Evolutionary conservation across 2,113 vertebrate genomes (phyloP), one percentile per base, ranked within the genome.

Genomic region (Andinoacara biseriatus): DNA sequence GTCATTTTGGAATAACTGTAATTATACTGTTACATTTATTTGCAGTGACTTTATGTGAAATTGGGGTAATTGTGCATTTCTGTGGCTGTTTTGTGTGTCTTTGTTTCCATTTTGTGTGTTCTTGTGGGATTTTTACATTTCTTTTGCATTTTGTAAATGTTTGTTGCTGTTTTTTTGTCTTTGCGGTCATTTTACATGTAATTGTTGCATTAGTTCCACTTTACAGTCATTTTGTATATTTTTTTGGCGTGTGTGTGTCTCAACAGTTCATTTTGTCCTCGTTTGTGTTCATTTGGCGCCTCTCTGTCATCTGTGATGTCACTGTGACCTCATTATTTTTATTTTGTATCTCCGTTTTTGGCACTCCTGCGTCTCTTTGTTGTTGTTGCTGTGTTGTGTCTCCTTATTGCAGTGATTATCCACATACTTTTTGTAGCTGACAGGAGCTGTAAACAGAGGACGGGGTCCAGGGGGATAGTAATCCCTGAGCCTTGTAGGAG

Each of bases 401-500:
- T 52, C 26, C 43, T 72, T 29, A n/a, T 15, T 29, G 46, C 46
- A 1, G 17, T 72, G 26, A 72, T 54, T 54, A 18, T 72, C 18
- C 26, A 3, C n/a, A 9, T 33, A 1, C 15, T 33, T 72, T 14
- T 26, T 72, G 17, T 2, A n/a, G 65, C 46, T 49, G 52, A 54
- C 26, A 54, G 67, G 46, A 72, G 67, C 52, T n/a, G 67, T 33
- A 52, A 72, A 72, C 67, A 72, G 67, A 72, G 67, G 10, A 54
- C n/a, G 18, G 11, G 18, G 17, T 72, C 67, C 67, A 72, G 46
- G 26, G 26, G 67, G 17, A 46, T 31, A 33, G 10, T 54, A 72
- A 72, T 72, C 67, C 67, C 31, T 1, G 65, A 69, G 65, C 17
- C 43, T 1, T 0, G 24, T 26, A 69, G 24, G 22, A 58, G 35